Evolutionary conservation across 2,888 invertebrate genomes (phyloP), one percentile per base, ranked within the genome.

Genomic region (Drosophila melanosoma): DNA sequence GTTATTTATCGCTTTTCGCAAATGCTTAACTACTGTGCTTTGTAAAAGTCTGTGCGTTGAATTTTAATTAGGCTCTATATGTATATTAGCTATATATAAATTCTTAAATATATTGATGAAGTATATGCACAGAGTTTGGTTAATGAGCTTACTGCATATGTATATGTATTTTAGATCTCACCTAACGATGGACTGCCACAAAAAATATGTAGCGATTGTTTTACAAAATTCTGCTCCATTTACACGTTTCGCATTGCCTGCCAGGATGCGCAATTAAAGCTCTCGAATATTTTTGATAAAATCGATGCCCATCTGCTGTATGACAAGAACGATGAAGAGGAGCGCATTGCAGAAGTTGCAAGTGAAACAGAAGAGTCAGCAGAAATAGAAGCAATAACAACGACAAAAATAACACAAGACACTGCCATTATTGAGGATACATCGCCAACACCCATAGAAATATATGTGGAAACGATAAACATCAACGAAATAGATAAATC

Each of bases 181-280:
- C 86, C 86, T 20, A 92, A 91, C 48, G 91, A 91, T 78, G 91
- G 91, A 17, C 63, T 91, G 74, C 91, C 91, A 17, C 91, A 91
- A 66, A 91, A 91, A 77, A 91, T 91, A 45, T 91, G 91, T 62
- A 84, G 89, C 33, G 92, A 92, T 75, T 91, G 91, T 63, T 91
- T 91, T 74, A 88, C 89, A 8, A 91, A 91, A 72, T 91, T 91
- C 61, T 92, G 90, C 70, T 88, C 89, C 1, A 80, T 91, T 38
- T 82, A 85, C 42, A 83, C 84, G 6, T 91, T 91, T 80, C 91
- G 91, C 5, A 52, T 82, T 20, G 82, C 88, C 61, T 91, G 91
- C 61, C 82, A 90, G 69, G 89, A 91, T 52, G 91, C 92, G 23
- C 91, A 91, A 74, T n/a, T 87, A 17, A 87, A 86, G 72, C 64